phyloP scores from a whole-genome alignment of 2,888 invertebrate genomes.

The Orchesellides sinensis region DNA sequence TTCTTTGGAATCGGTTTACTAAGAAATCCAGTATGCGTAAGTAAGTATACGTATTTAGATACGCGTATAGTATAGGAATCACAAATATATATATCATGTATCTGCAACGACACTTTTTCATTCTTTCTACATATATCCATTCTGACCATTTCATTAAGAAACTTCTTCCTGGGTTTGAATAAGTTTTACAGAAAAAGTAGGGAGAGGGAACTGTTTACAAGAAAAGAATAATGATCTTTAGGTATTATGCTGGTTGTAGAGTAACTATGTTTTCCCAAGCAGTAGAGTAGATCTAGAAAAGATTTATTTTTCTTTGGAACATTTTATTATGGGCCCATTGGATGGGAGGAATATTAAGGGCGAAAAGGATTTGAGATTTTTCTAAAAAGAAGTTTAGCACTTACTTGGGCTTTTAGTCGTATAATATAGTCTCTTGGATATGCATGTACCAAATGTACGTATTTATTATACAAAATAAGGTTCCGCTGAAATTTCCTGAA shows the following conservation, averaged over 20 bases:
- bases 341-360: constrained; percentile 45
- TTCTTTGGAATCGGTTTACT: neutral
- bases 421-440: neutral
- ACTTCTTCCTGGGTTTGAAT: neutral
- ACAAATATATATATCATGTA: neutral
- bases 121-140: neutral
- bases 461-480: constrained; percentile 1
- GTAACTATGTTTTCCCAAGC: no score
- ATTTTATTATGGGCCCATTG: constrained; percentile 57
- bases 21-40: neutral
- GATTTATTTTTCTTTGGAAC: constrained; percentile 43
- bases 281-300: constrained; percentile 10
- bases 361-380: constrained; percentile 12
- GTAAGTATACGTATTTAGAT: neutral
- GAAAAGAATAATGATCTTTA: neutral
- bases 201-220: no score
- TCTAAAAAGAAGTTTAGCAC: neutral
- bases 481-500: constrained; percentile 22
- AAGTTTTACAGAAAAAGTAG: neutral
- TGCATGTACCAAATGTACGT: neutral
- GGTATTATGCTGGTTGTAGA: neutral
- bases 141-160: neutral
- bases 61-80: neutral
- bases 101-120: constrained; percentile 3
- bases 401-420: no score